Evolutionary conservation across 2,888 invertebrate species (phyloP), one percentile per base, ranked within the genome.

Genomic region (Andrena minutula): DNA sequence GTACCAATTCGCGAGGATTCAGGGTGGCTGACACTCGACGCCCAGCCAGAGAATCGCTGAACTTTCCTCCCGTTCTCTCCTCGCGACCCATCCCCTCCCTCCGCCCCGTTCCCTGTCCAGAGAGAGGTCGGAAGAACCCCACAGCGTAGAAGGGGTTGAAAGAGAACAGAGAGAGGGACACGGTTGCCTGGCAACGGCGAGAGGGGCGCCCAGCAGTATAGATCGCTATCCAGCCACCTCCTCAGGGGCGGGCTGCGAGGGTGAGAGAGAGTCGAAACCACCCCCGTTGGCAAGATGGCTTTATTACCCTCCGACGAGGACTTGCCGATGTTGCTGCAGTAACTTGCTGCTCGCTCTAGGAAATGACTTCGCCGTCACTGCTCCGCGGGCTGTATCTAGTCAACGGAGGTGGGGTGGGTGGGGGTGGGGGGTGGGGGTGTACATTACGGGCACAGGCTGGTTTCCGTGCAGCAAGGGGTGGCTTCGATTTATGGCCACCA

Each of bases 201-300:
- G 89, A 89, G 89, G 89, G 90, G 90, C 75, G 88, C 84, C 83
- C 86, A 83, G 84, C 89, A 90, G 90, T 90, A 90, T 90, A 90
- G 90, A 90, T 90, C 90, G 90, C 90, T 90, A 90, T 90, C 90
- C 90, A 83, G 85, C 85, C 85, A 79, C 86, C 90, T 90, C 88
- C 88, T 89, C 75, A 82, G 83, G 84, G 88, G 85, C 85, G 87
- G 88, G 83, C 84, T 89, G 86, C 87, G 86, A 84, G 87, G 88
- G 85, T 85, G 85, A 87, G 82, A 58, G 82, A 58, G 82, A 84
- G 89, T 82, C 70, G 71, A 85, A 69, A 79, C 82, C 87, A 84
- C 84, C 86, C 78, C 89, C 85, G 90, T 91, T 90, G 82, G 90
- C 93, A 94, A 94, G 94, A 94, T 94, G 93, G 93, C 93, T 93